phyloP scores from a whole-genome alignment of 2,797 vertebrate species.

The Sebastes elongatus region DNA sequence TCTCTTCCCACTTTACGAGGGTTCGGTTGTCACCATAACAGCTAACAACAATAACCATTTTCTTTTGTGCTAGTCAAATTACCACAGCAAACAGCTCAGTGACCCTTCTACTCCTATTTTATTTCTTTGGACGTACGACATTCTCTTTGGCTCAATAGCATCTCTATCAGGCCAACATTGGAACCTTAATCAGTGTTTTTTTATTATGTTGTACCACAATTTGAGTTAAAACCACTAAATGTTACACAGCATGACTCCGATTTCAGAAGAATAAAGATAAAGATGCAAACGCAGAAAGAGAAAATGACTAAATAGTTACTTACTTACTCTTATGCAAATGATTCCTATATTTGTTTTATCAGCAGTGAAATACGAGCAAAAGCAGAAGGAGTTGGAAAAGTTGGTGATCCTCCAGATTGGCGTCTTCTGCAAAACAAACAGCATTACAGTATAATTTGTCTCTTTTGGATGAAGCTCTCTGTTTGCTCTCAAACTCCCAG shows the following conservation, averaged over 20 bases:
- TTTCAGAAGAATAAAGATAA: neutral
- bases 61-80: too few species aligned
- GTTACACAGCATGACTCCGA: too few species aligned
- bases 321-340: neutral
- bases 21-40: too few species aligned
- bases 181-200: too few species aligned
- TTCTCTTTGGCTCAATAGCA: neutral
- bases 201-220: too few species aligned
- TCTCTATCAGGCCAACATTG: neutral
- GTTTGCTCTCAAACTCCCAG: neutral
- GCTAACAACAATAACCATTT: too few species aligned
- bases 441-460: neutral
- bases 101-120: too few species aligned
- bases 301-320: neutral
- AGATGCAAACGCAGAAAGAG: neutral
- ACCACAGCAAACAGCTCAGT: too few species aligned
- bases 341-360: neutral
- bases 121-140: too few species aligned
- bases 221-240: too few species aligned
- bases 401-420: neutral
- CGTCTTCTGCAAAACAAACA: neutral
- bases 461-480: neutral
- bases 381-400: neutral
- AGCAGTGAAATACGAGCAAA: neutral
- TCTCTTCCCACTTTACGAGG: too few species aligned